Conservation (phyloP, 92 coral and sea anemone species). For the Zoanthus sociatus region DNA sequence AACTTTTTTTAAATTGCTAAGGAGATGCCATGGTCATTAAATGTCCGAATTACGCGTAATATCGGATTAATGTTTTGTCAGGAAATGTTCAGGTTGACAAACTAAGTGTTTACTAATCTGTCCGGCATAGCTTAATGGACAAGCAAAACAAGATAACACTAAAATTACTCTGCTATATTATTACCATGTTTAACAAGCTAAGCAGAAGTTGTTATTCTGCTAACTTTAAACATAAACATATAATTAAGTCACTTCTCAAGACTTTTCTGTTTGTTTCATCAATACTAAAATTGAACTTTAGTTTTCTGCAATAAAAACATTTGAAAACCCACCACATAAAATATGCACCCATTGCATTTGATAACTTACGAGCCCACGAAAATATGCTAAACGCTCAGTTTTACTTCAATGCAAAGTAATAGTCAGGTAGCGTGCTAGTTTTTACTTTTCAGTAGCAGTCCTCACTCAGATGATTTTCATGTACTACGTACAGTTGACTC, state of each 20-base stretch:
- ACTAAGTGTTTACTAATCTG: conserved; percentile 18
- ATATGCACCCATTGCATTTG: too few relatives aligned
- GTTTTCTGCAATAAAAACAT: too few relatives aligned
- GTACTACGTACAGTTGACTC: not conserved
- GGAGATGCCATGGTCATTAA: not conserved
- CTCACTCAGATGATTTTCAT: not conserved
- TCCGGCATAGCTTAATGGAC: not conserved
- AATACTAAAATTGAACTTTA: too few relatives aligned
- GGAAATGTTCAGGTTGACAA: conserved; percentile 15
- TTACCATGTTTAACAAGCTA: not conserved
- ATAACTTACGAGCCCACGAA: too few relatives aligned
- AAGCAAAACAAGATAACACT: not conserved
- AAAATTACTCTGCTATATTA: not conserved
- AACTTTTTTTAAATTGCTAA: not conserved
- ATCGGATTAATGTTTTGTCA: conserved; percentile 35
- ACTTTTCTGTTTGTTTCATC: too few relatives aligned
- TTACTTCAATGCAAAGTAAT: too few relatives aligned
- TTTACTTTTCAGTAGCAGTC: too few relatives aligned
- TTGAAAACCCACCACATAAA: too few relatives aligned
- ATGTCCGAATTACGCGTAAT: conserved; percentile 22
- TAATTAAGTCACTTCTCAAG: not conserved
- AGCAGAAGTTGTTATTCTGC: not conserved
- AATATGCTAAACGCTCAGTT: too few relatives aligned
- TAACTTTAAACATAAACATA: not conserved
- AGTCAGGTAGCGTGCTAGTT: too few relatives aligned